Evolutionary conservation across 2,113 vertebrate genomes (phyloP).

Genomic region (Rhinolophus sinicus): DNA sequence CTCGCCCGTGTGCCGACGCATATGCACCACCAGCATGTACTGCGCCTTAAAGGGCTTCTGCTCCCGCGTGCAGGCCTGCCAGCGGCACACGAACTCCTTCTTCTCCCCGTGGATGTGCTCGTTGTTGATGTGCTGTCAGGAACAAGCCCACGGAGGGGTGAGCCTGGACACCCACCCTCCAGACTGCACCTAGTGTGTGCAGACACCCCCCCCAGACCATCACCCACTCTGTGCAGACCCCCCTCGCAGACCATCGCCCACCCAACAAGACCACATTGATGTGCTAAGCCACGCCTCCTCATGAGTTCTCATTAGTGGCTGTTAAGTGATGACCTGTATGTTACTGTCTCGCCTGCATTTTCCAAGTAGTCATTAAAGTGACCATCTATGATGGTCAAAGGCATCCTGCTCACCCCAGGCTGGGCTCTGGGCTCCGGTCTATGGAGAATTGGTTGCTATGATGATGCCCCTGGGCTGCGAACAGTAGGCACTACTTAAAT

Average conservation of each 20-base stretch:
- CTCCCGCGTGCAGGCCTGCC: slow-evolving; percentile 96
- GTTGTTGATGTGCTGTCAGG: slow-evolving; percentile 96
- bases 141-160: neutral
- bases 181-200: accelerated
- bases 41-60: slow-evolving; percentile 99
- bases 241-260: neutral
- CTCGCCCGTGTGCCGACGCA: slow-evolving; percentile 97
- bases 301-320: neutral
- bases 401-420: neutral
- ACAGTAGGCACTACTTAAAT: neutral
- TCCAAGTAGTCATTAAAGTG: neutral
- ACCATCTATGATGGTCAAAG: neutral
- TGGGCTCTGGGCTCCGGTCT: neutral
- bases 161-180: neutral
- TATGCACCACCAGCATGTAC: slow-evolving; percentile 99
- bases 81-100: slow-evolving; percentile 99
- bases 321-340: neutral
- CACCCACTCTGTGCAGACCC: too few relatives aligned
- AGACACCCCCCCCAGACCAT: neutral
- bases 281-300: neutral
- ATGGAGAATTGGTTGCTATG: neutral
- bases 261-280: neutral
- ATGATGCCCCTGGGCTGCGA: neutral
- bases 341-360: neutral
- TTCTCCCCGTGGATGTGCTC: slow-evolving; percentile 99